Evolutionary conservation across 2,888 invertebrate species (phyloP), one percentile per base, ranked within the genome.

Genomic region (Thymelicus lineola): DNA sequence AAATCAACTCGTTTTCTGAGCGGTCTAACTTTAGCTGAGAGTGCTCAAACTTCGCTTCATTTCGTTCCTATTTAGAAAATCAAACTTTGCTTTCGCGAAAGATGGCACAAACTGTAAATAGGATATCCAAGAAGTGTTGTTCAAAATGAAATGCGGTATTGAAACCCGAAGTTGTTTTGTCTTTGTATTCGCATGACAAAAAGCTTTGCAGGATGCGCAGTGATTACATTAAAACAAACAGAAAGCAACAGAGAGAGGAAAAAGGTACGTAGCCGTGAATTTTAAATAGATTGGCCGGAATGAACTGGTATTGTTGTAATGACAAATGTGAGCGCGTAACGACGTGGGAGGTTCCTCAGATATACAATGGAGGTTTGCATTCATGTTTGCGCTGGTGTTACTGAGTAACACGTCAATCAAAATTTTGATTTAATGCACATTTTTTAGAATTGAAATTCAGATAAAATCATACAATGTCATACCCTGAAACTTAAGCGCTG

Each of bases 241-340:
- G 35, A 35, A 55, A 28, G 55, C 28, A 28, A 55, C 14, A 35
- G 57, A 14, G 36, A 15, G 7, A 36, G 58, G 38, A 38, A 58
- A 58, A 58, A 65, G 57, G 65, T 65, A 45, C 46, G 46, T 28
- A 45, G 58, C 46, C 17, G 58, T 9, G 48, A 73, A 75, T 74
- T 75, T 74, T 73, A 63, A 75, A 75, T 75, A 72, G 71, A 74
- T 70, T 69, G 70, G 67, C 61, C 55, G 69, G 71, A 74, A 74
- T 71, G 71, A 71, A 74, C 66, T 71, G 66, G 69, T 70, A 73
- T 75, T 77, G 74, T 78, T 76, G 73, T 71, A 69, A 64, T 75
- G 71, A 75, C 75, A 75, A 79, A 77, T 75, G 76, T 74, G 74
- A 55, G 64, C 69, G 70, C 73, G 72, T 77, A 74, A 76, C 74